Conservation (phyloP, 92 coral and sea anemone species). For the Epizoanthus illoricatus region DNA sequence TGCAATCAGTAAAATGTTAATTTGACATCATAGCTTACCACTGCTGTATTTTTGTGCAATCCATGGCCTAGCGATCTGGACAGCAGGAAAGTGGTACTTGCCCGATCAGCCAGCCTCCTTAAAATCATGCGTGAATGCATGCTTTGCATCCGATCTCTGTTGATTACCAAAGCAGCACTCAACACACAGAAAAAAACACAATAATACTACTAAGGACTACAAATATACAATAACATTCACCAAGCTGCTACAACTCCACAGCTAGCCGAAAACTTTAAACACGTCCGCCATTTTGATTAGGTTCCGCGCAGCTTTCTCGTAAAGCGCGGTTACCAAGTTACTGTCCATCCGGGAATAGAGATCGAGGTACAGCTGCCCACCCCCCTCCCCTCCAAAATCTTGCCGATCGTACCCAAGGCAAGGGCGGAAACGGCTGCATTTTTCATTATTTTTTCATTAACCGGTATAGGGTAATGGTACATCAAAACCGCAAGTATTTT, state of each 20-base stretch:
- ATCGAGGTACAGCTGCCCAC: too few relatives aligned
- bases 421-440: too few relatives aligned
- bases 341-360: not conserved
- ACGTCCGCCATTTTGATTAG: conserved; percentile 49
- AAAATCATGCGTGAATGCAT: conserved; percentile 27
- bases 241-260: not conserved
- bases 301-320: not conserved
- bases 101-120: not conserved
- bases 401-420: too few relatives aligned
- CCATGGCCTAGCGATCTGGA: conserved; percentile 1
- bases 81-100: not conserved
- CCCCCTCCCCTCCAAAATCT: too few relatives aligned
- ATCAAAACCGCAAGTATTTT: too few relatives aligned
- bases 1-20: not conserved
- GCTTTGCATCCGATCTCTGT: conserved; percentile 9
- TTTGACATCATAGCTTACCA: not conserved
- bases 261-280: not conserved
- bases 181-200: not conserved
- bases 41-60: not conserved
- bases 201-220: not conserved
- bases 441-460: too few relatives aligned
- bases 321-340: conserved; percentile 21
- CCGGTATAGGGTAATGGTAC: too few relatives aligned
- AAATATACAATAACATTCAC: not conserved
- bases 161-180: not conserved